These are phyloP conservation scores for Anguilla japonica DNA, from an alignment of 2,113 vertebrate species.

Conservation along the genomic window DNA sequence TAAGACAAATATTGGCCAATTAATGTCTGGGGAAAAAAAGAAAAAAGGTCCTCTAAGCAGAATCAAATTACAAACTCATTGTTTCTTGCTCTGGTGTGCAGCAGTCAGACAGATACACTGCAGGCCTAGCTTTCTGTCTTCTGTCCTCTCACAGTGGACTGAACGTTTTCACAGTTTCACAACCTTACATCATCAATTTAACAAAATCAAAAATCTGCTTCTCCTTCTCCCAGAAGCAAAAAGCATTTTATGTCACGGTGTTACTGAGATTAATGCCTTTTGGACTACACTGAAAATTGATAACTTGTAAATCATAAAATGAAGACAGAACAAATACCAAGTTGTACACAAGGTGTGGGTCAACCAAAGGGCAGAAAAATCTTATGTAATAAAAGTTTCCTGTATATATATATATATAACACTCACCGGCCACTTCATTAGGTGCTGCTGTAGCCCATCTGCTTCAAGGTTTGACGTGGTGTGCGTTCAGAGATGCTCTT, in stretches of 20 bases:
- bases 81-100: not conserved
- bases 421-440: too few relatives aligned
- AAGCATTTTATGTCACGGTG: not conserved
- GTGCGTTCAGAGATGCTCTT: too few relatives aligned
- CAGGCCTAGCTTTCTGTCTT: not conserved
- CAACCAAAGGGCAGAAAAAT: not conserved
- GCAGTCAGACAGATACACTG: not conserved
- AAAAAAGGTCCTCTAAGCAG: not conserved
- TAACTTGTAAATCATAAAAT: not conserved
- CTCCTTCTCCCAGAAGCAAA: not conserved
- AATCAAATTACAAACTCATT: not conserved
- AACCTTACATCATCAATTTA: not conserved
- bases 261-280: not conserved
- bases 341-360: too few relatives aligned
- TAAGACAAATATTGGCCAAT: conserved; percentile 4
- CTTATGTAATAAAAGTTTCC: not conserved
- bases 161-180: not conserved
- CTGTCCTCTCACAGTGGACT: not conserved
- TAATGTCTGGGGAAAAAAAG: not conserved
- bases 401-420: too few relatives aligned
- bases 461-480: too few relatives aligned
- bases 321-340: not conserved
- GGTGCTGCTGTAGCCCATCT: too few relatives aligned
- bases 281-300: not conserved
- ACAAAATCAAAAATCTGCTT: not conserved